Base-by-base conservation (phyloP, 2,113 vertebrate species). In the Lophochroa leadbeateri region DNA sequence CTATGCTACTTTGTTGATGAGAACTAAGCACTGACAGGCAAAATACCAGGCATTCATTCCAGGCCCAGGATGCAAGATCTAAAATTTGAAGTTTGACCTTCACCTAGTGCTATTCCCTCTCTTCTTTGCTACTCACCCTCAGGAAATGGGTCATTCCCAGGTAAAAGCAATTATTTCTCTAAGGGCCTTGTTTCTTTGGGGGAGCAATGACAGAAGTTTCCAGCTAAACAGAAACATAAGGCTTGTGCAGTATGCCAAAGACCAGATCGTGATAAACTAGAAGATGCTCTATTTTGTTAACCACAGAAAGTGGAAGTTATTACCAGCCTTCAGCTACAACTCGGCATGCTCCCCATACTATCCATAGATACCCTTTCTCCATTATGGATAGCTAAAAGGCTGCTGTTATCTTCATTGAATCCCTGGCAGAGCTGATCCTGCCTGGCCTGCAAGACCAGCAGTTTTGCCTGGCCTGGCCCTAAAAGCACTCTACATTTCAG, bases 91-190 rank as follows among this genome's bases (percentile, higher is more conserved):
- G 39, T 80, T 49, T 82, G 78, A 67, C 82, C 61, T 80, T 95
- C 63, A 37, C 57, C 58, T 67, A n/a, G 39, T 11, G 41, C 44
- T 77, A 39, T 77, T 93, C 31, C 17, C 2, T 78, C 58, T 64
- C 41, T 81, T 72, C 74, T 88, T 68, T 70, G 74, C 81, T 63
- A 76, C 58, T 65, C 67, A 55, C 70, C 83, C 86, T 92, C 57
- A 67, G 90, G 81, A 90, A 93, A 95, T 47, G 43, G 67, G 92
- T 94, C 77, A 89, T 84, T 84, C 74, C 80, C 29, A 65, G 44
- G 82, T 49, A 43, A 91, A 92, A 95, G 77, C 69, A 88, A 72
- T 95, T 92, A 67, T 77, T 95, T 91, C 80, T 85, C 78, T 67
- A 20, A n/a, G 31, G 46, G 21, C 41, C 24, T 77, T 41, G 8